These are phyloP conservation scores for Rhinatrema bivittatum DNA, from an alignment of 2,797 vertebrate species.

Conservation along the genomic window DNA sequence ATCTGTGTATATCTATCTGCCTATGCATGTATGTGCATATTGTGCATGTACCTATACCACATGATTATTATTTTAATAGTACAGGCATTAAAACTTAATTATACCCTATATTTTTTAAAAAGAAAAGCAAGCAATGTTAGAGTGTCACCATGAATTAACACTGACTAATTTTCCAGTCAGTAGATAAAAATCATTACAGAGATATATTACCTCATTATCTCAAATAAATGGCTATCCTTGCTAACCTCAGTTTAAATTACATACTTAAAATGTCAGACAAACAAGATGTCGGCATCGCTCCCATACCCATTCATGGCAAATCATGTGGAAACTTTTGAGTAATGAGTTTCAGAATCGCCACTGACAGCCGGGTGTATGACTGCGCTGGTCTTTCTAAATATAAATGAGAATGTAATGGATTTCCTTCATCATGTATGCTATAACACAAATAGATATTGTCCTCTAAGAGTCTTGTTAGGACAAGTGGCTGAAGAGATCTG, in stretches of 20 bases:
- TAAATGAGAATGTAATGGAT: slow-evolving; percentile 20
- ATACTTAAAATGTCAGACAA: background rate
- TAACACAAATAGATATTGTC: background rate
- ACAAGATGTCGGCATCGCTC: slow-evolving; percentile 1
- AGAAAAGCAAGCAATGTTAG: background rate
- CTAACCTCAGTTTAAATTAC: slow-evolving; percentile 4
- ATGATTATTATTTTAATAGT: no score
- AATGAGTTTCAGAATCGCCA: slow-evolving; percentile 23
- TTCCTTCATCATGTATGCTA: slow-evolving; percentile 19
- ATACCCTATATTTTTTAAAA: no score
- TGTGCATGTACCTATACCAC: no score
- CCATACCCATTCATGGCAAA: background rate
- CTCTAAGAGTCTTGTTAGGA: slow-evolving; percentile 2
- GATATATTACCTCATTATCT: slow-evolving; percentile 2
- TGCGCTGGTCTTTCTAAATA: slow-evolving; percentile 11
- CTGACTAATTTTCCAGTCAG: background rate
- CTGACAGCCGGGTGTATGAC: slow-evolving; percentile 26
- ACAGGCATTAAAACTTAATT: no score
- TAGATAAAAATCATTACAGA: background rate
- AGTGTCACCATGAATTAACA: background rate
- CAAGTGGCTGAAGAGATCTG: slow-evolving; percentile 2
- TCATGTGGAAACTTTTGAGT: slow-evolving; percentile 10
- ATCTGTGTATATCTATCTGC: no score
- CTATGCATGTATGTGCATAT: no score
- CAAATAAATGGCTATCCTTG: background rate